A percentile compares a stretch with the other conserved stretches of the same genome.
Evolutionary conservation across 2,113 vertebrate species (phyloP).

Genomic region (Oryzias melastigma): DNA sequence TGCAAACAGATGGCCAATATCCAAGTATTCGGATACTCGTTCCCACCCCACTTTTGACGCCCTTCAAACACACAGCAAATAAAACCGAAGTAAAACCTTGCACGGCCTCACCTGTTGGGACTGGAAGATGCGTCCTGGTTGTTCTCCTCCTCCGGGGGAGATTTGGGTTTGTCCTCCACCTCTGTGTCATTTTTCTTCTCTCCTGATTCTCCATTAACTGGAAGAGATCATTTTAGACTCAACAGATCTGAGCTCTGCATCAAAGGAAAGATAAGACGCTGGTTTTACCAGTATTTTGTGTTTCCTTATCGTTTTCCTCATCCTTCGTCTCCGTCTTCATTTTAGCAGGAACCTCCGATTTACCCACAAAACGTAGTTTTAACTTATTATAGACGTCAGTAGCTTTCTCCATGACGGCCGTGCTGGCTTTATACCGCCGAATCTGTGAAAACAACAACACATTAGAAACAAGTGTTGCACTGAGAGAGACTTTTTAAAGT

Average conservation of each 20-base stretch:
- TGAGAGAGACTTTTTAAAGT: no score
- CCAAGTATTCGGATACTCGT: no score
- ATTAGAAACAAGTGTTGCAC: neutral
- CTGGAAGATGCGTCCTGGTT: slow-evolving; percentile 58
- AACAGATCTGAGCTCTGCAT: neutral
- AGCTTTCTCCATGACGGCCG: slow-evolving; percentile 93
- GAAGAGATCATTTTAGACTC: slow-evolving; percentile 47
- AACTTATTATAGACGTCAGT: slow-evolving; percentile 90
- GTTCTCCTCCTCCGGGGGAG: slow-evolving; percentile 56
- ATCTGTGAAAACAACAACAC: slow-evolving; percentile 74
- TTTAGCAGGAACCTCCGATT: slow-evolving; percentile 80
- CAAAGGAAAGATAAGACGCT: neutral
- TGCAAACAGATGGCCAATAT: no score
- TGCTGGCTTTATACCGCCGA: slow-evolving; percentile 94
- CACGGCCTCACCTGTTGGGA: slow-evolving; percentile 64
- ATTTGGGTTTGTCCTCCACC: slow-evolving; percentile 62
- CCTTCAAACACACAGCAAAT: neutral
- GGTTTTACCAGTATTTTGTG: slow-evolving; percentile 63
- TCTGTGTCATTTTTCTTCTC: slow-evolving; percentile 76
- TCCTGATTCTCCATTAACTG: slow-evolving; percentile 87
- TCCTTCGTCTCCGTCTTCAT: slow-evolving; percentile 73
- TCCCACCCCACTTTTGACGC: no score
- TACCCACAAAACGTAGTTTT: slow-evolving; percentile 91
- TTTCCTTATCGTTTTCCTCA: slow-evolving; percentile 71
- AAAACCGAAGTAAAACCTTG: neutral